phyloP scores from a whole-genome alignment of 2,113 vertebrate species.

The Dicaeum eximium region DNA sequence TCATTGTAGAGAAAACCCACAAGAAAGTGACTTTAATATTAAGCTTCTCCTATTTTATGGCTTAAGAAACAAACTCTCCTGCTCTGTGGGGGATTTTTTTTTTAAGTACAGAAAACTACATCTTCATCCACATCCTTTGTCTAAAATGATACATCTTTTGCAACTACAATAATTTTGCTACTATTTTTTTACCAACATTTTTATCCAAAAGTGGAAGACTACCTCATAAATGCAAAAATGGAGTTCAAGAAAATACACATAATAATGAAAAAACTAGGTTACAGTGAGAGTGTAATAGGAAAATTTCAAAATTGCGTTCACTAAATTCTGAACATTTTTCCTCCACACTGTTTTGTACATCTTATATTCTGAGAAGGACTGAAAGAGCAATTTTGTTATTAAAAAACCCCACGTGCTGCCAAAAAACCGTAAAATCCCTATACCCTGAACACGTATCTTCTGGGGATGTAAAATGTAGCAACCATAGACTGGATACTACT shows the following conservation, averaged over 20 bases:
- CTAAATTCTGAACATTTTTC: not conserved
- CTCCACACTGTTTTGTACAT: not conserved
- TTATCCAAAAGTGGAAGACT: not conserved
- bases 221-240: not conserved
- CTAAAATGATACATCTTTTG: not conserved
- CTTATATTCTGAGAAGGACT: not conserved
- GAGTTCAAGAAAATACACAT: not conserved
- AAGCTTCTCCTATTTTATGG: not conserved
- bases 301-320: not conserved
- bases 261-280: not conserved
- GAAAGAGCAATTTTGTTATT: not conserved
- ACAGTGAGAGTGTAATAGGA: not conserved
- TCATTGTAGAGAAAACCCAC: not conserved
- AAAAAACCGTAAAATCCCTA: not conserved
- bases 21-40: not conserved
- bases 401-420: accelerated
- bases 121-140: not conserved
- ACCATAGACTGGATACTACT: not conserved
- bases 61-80: not conserved
- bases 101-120: not conserved
- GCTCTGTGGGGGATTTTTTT: not conserved
- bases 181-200: not conserved
- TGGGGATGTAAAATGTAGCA: not conserved
- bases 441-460: not conserved
- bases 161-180: not conserved